Percentiles rank a stretch among this genome's conserved stretches.
Conservation (phyloP, 2,113 vertebrate genomes). For the Ardeotis arabs region DNA sequence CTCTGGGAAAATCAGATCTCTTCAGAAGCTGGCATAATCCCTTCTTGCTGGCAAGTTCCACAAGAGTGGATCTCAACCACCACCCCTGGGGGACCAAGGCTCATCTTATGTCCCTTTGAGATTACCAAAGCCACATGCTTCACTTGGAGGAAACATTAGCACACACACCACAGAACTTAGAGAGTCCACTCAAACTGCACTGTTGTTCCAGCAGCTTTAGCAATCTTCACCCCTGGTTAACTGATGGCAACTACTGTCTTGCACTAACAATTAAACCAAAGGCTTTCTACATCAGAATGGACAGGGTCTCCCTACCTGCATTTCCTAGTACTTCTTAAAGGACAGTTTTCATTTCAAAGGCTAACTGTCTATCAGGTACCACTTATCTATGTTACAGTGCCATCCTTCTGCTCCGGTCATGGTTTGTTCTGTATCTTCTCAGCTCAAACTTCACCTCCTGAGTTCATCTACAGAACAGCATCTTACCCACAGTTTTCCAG, state of each 20-base stretch:
- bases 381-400: background rate
- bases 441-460: background rate
- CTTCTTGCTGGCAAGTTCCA: background rate
- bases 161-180: background rate
- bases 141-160: background rate
- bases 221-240: background rate
- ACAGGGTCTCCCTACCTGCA: rapidly evolving
- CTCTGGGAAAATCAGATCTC: background rate
- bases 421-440: background rate
- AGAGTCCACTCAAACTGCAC: background rate
- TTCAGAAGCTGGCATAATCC: background rate
- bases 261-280: background rate
- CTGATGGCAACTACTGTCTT: background rate
- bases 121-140: background rate
- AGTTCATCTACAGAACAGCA: background rate
- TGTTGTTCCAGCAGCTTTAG: background rate
- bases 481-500: background rate
- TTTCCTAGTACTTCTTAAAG: background rate
- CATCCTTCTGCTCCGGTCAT: background rate
- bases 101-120: background rate
- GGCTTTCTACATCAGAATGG: background rate
- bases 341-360: background rate
- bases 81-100: background rate
- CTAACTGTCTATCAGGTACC: background rate
- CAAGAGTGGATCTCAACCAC: background rate